These are phyloP conservation scores for Apotomis turbidana DNA, from an alignment of 2,888 invertebrate genomes.

Conservation along the genomic window DNA sequence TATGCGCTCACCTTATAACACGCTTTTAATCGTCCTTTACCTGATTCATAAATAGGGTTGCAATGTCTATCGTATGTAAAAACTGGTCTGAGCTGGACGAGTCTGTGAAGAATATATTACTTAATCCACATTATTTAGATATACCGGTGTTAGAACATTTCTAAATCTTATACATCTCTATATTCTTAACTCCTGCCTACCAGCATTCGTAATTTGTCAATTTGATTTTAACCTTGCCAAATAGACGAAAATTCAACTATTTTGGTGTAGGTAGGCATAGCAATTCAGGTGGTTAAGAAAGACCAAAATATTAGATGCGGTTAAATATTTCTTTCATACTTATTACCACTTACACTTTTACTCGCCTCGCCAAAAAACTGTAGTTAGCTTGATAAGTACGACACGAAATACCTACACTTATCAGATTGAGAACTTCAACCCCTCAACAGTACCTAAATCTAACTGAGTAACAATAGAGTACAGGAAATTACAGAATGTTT, in stretches of 20 bases:
- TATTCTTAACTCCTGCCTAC: no score
- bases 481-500: conserved; percentile 58
- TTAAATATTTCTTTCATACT: no score
- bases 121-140: no score
- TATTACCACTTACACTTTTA: neutral
- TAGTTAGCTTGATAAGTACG: neutral
- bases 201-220: no score
- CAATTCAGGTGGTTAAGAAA: no score
- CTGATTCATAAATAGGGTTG: conserved; percentile 47
- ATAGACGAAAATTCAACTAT: no score
- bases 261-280: no score
- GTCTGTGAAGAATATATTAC: neutral
- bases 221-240: no score
- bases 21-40: conserved; percentile 54
- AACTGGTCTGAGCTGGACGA: neutral
- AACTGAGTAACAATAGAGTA: conserved; percentile 20
- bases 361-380: no score
- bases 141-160: no score
- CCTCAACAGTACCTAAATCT: conserved; percentile 1
- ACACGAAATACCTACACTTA: neutral
- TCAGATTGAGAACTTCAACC: neutral
- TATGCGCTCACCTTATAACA: conserved; percentile 28
- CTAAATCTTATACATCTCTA: no score
- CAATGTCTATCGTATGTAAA: conserved; percentile 5
- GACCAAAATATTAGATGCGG: no score